These are phyloP conservation scores for Apus apus DNA, from an alignment of 2,113 vertebrate species.

Conservation along the genomic window DNA sequence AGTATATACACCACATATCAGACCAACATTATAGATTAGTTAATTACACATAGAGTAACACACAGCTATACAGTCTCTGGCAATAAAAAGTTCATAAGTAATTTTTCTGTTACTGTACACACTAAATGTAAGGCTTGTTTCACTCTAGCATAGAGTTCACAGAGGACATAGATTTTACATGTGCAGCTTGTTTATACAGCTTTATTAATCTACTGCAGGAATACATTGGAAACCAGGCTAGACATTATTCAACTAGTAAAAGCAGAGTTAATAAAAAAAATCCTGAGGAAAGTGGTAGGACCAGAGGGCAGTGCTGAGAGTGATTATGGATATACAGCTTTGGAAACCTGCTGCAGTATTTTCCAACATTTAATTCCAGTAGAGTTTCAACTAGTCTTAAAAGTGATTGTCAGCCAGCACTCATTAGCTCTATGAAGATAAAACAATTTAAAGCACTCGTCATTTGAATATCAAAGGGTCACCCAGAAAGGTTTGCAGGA, in stretches of 20 bases:
- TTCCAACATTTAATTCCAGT: background rate
- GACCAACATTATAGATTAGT: conserved; percentile 10
- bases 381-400: background rate
- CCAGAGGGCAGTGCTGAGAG: rapidly evolving
- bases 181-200: background rate
- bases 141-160: background rate
- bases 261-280: background rate
- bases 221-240: background rate
- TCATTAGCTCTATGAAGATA: conserved; percentile 38
- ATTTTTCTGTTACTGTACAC: background rate
- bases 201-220: conserved; percentile 5
- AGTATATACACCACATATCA: background rate
- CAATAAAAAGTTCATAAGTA: conserved; percentile 10
- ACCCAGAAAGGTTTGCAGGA: conserved; percentile 49
- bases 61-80: background rate
- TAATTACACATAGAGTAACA: conserved; percentile 45
- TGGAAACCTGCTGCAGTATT: background rate
- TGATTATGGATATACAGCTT: background rate
- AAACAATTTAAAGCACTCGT: conserved; percentile 38
- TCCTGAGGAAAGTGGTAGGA: background rate
- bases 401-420: background rate
- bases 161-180: conserved; percentile 28
- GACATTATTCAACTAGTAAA: background rate
- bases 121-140: background rate
- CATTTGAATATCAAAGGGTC: conserved; percentile 67